phyloP scores from a whole-genome alignment of 2,113 vertebrate genomes.

The Gnathonemus echidnorhynchus region DNA sequence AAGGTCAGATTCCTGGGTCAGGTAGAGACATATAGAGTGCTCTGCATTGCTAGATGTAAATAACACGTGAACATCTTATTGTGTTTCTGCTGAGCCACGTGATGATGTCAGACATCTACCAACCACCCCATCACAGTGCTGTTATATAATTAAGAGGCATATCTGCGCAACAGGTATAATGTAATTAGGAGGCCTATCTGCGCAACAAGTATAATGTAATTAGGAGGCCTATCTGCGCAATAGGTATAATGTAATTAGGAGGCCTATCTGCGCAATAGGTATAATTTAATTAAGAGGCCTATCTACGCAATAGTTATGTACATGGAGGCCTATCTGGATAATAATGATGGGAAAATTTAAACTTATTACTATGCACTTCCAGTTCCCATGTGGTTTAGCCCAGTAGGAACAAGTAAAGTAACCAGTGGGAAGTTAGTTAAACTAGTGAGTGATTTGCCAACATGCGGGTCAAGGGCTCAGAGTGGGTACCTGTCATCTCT shows the following conservation, averaged over 20 bases:
- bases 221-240: not conserved
- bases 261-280: not conserved
- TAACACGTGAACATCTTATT: not conserved
- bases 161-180: too few relatives aligned
- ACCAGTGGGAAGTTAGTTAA: not conserved
- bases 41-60: not conserved
- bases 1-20: not conserved
- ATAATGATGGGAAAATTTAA: not conserved
- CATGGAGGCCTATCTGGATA: not conserved
- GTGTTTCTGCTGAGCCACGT: not conserved
- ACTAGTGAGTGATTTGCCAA: not conserved
- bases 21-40: not conserved
- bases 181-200: too few relatives aligned
- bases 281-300: too few relatives aligned
- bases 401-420: not conserved
- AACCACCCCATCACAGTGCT: not conserved
- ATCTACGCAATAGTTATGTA: too few relatives aligned
- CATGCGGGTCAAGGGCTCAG: not conserved
- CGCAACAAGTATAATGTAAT: not conserved
- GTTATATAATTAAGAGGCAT: not conserved
- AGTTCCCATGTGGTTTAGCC: not conserved
- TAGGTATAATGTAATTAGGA: not conserved
- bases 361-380: not conserved
- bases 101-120: not conserved
- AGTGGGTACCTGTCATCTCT: not conserved